Conservation (phyloP, 2,113 vertebrate species). For the Macheiramphus alcinus region DNA sequence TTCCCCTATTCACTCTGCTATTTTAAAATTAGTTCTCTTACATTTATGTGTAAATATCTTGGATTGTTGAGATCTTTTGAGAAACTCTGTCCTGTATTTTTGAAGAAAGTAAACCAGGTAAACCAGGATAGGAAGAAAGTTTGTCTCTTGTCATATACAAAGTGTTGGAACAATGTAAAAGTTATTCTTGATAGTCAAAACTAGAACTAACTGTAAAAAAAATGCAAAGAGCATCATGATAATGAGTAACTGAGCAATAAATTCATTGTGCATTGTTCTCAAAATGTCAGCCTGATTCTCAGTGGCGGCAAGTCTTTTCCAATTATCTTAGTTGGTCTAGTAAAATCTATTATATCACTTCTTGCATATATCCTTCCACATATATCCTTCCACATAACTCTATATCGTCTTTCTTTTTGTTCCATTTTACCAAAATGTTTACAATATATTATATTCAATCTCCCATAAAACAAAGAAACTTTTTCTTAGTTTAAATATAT, state of each 20-base stretch:
- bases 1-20: neutral
- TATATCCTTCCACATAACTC: neutral
- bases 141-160: neutral
- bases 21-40: neutral
- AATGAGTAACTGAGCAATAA: neutral
- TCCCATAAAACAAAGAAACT: neutral
- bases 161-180: neutral
- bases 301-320: neutral
- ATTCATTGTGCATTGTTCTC: neutral
- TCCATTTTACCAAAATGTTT: neutral
- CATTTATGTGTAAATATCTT: neutral
- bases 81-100: neutral
- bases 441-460: neutral
- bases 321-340: neutral
- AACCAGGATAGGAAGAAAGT: neutral
- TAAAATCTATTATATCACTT: neutral
- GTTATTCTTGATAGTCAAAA: neutral
- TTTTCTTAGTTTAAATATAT: neutral
- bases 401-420: neutral
- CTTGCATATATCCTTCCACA: neutral
- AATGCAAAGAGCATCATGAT: neutral
- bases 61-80: neutral
- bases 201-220: neutral
- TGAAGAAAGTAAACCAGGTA: neutral
- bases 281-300: neutral